Base-by-base conservation (phyloP, 1,140 invertebrate species). In the Zaprionus ornatus region DNA sequence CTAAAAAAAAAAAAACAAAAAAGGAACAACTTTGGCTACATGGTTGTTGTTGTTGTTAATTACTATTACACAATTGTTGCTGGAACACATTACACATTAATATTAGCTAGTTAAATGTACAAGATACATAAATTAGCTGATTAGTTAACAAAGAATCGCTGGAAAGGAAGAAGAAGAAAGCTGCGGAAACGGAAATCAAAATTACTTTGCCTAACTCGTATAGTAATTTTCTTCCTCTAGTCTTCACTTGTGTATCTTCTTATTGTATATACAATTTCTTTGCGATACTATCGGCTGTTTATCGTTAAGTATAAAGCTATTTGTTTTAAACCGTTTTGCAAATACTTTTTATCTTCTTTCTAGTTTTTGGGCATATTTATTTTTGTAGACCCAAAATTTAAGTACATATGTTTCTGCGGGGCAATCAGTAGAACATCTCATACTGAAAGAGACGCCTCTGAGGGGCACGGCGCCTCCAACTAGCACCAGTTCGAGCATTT, bases 11-110 rank as follows among this genome's bases (percentile, higher is more conserved):
- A 71, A 59, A 42, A 61, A n/a, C 25, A 65, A 72, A 82, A 79
- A 76, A 85, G 48, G 42, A 52, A 63, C 56, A 88, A 75, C 66
- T 88, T 88, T 87, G 83, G 80, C 83, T 87, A 87, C 55, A 69
- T n/a, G n/a, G n/a, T 69, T 67, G 40, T 71, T 72, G 62, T 71
- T 83, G 13, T 17, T 45, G 45, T 23, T 50, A 81, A 61, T 74
- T 64, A 17, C 40, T 45, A 72, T 84, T 78, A 84, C 70, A 80
- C 66, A 80, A 74, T 83, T 80, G 52, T 71, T 82, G 79, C 73
- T 84, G 78, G 85, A 88, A 88, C 84, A 88, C 80, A 88, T 88
- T 72, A 88, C 84, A 88, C 80, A 88, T 88, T 72, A 79, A 74
- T 78, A 88, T 69, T 67, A 88, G 65, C 76, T 67, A 72, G 54